Evolutionary conservation across 2,888 invertebrate genomes (phyloP), one percentile per base, ranked within the genome.

Genomic region (Atrina japonica): DNA sequence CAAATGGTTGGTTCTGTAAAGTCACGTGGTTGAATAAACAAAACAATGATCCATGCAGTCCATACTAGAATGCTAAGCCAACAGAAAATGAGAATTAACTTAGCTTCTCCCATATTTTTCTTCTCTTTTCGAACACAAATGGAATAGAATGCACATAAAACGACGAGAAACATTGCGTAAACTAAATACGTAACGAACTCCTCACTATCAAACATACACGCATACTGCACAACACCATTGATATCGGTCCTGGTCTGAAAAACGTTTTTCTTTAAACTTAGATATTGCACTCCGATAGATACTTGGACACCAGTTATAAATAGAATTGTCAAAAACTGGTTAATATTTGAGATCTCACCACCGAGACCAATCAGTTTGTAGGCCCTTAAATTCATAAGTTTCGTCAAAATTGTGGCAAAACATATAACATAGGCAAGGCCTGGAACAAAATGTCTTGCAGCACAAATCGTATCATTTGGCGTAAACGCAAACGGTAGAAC

Each of bases 101-200:
- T 95, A 30, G 97, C 95, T 91, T 97, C 97, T 58, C 97, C 93
- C 91, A 96, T 96, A 91, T 97, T 97, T 91, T 97, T 97, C 66
- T 96, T 94, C 71, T 97, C 96, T 63, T 96, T 95, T 59, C 91
- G 85, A 59, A 97, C 96, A 86, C 96, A 94, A 21, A 96, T 93
- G 64, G 97, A 95, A 84, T 97, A 92, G 67, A 96, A 93, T 72
- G 95, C 94, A 73, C 96, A 96, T 82, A 96, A 94, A 47, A 95
- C 91, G 80, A 97, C 94, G 66, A 97, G 92, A 87, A 96, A 95
- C 77, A 96, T 94, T 56, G 96, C 95, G 91, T 97, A 93, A 85
- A 95, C 93, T 79, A 96, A 92, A 50, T 96, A 95, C 78, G 95
- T 91, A 68, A 96, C 91, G 61, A 85, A 84, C 35, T 83, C 80